Conservation (phyloP, 1,140 invertebrate species). For the Bacillus rossius region DNA sequence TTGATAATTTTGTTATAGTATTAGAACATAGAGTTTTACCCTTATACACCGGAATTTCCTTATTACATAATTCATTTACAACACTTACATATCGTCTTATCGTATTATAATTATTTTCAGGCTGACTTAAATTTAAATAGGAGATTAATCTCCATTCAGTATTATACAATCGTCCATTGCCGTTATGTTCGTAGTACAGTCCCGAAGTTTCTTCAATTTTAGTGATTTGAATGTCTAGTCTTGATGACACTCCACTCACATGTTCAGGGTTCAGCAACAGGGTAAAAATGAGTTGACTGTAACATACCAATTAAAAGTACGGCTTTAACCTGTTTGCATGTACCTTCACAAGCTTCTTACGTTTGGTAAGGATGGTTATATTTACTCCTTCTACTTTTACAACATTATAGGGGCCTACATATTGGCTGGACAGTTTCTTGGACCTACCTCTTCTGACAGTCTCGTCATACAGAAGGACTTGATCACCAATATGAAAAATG, state of each 20-base stretch:
- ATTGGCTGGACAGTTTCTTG: not conserved
- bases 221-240: not conserved
- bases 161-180: not conserved
- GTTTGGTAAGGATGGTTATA: not conserved
- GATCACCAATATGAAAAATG: not conserved
- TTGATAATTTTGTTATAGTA: not conserved
- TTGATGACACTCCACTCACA: not conserved
- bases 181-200: not conserved
- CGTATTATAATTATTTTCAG: not conserved
- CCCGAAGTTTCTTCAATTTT: not conserved
- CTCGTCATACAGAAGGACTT: not conserved
- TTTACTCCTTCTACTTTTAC: not conserved
- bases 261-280: not conserved
- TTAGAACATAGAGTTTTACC: not conserved
- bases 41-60: not conserved
- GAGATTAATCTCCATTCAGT: not conserved
- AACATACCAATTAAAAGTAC: not conserved
- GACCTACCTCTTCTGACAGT: not conserved
- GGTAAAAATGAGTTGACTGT: not conserved
- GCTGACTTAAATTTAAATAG: not conserved
- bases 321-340: constrained; percentile 4
- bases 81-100: not conserved
- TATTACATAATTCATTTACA: not conserved
- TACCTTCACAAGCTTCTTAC: not conserved
- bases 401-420: not conserved